Percentiles rank a stretch among this genome's conserved stretches.
Conservation (phyloP, 2,113 vertebrate species). For the Epinephelus cyanopodus region DNA sequence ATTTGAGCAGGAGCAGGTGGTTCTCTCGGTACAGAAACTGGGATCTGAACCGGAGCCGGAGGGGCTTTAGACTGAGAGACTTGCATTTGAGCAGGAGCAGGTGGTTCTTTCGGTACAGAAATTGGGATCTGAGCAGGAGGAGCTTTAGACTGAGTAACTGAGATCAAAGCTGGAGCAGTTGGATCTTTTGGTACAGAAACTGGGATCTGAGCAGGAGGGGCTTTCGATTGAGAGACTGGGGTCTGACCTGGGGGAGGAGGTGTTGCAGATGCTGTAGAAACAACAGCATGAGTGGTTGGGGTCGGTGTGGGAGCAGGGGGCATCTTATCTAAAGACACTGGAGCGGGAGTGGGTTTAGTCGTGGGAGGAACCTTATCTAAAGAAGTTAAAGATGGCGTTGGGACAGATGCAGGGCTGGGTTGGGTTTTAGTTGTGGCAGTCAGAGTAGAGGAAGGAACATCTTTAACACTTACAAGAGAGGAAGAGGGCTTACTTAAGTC, state of each 20-base stretch:
- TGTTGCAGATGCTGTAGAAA: conserved; percentile 29
- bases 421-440: conserved; percentile 33
- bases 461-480: conserved; percentile 16
- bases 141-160: conserved; percentile 1
- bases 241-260: conserved; percentile 33
- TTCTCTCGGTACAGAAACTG: conserved; percentile 1
- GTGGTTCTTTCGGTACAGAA: background rate
- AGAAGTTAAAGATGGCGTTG: conserved; percentile 33
- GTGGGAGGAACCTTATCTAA: conserved; percentile 44
- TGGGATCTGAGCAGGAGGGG: conserved; percentile 24
- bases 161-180: background rate
- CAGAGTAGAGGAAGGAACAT: conserved; percentile 17
- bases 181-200: background rate
- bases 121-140: background rate
- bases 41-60: background rate
- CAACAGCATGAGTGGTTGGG: conserved; percentile 29
- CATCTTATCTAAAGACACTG: conserved; percentile 47
- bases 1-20: background rate
- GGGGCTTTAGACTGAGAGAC: background rate
- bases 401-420: conserved; percentile 26
- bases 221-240: conserved; percentile 32
- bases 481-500: conserved; percentile 35
- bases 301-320: conserved; percentile 7
- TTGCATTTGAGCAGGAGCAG: background rate
- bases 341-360: conserved; percentile 30